Conservation (phyloP, 2,888 invertebrate species). For the Exephanes ischioxanthus region DNA sequence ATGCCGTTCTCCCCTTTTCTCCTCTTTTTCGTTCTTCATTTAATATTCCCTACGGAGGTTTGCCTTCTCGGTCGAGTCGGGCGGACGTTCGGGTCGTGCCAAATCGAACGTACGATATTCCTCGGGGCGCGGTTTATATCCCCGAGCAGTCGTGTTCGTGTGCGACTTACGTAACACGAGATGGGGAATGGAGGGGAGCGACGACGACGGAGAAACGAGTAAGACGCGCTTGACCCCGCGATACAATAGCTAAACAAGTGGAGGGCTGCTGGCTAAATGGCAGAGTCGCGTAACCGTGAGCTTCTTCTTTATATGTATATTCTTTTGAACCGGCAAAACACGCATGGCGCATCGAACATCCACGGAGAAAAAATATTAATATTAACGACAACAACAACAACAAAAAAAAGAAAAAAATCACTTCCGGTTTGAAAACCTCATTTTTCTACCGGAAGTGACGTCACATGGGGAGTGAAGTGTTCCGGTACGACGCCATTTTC, state of each 20-base stretch:
- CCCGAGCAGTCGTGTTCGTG: not conserved
- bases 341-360: not conserved
- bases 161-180: conserved; percentile 12
- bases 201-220: conserved; percentile 1
- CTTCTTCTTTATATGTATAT: not conserved
- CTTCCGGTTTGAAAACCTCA: no score
- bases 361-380: no score
- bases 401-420: no score
- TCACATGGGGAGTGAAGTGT: no score
- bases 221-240: conserved; percentile 42
- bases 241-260: conserved; percentile 26
- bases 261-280: not conserved
- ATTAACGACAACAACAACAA: no score
- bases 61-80: conserved; percentile 1
- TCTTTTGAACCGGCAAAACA: no score
- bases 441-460: no score
- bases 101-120: conserved; percentile 23
- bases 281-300: conserved; percentile 16
- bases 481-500: no score
- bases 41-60: conserved; percentile 6
- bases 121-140: not conserved
- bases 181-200: not conserved
- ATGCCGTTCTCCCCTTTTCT: not conserved
- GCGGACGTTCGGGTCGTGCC: conserved; percentile 10
- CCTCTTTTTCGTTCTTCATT: conserved; percentile 8